Base-by-base conservation (phyloP, 2,113 vertebrate genomes). In the Hucho hucho region DNA sequence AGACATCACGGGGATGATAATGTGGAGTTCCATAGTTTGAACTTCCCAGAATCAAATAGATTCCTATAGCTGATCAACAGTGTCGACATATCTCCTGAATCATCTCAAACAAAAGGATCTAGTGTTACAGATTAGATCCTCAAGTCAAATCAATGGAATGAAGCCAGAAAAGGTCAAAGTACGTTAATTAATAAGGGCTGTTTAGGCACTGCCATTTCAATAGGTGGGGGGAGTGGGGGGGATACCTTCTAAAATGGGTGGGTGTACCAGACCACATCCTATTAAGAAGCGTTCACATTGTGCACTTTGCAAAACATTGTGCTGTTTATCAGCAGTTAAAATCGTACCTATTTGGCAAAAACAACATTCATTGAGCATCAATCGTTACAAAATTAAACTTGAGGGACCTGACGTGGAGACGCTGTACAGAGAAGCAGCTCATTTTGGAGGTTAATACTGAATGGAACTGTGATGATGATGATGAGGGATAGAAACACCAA, bases 331-430 rank as follows among this genome's bases (percentile, higher is more conserved):
- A 88, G 81, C 83, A 81, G 73, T 84, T 53, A 53, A 14, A 65
- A 49, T 84, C 69, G 87, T 91, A 91, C 86, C 89, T 81, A 76
- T 91, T 89, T 90, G 81, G 83, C 87, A 87, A 91, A 88, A 75
- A 76, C 87, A 84, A 90, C 84, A 88, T 88, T 90, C 85, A 87
- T 80, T 47, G 68, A 86, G 80, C 73, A 74, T n/a, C 32, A 87
- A n/a, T 72, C 43, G 22, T 70, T 75, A n/a, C 14, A 64, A 65
- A 75, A 25, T 64, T n/a, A 80, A 79, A 75, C 58, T 53, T 6
- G 46, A 67, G 69, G 59, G 46, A 86, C 80, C 85, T 75, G 84
- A 82, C 63, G 82, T 73, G 75, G 82, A 56, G 59, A 81, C 76
- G 75, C 72, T 28, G 53, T 80, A 76, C 81, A 83, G 87, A 84